phyloP scores from a whole-genome alignment of 2,888 invertebrate genomes.

The Oxytorus armatus region DNA sequence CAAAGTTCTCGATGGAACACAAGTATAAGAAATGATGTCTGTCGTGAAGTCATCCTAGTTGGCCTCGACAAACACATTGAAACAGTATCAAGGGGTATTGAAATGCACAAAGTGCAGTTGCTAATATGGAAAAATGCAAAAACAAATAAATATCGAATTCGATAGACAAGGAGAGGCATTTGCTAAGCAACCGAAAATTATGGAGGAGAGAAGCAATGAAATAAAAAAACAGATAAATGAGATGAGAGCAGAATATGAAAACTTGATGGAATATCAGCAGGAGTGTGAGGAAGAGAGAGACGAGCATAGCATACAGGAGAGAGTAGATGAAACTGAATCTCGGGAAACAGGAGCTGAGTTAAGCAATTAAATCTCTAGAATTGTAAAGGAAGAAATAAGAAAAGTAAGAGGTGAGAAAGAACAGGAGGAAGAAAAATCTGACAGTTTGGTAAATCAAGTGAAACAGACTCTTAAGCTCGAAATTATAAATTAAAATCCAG shows the following conservation, averaged over 20 bases:
- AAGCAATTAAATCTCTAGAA: not conserved
- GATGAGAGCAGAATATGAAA: not conserved
- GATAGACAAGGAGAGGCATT: not conserved
- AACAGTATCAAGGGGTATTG: not conserved
- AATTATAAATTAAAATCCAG: not conserved
- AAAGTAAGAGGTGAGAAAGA: not conserved
- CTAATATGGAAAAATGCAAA: not conserved
- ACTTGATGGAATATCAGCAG: not conserved
- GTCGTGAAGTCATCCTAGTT: no score
- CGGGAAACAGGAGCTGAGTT: not conserved
- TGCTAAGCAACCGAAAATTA: not conserved
- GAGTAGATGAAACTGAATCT: not conserved
- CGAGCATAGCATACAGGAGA: not conserved
- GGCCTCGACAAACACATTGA: no score
- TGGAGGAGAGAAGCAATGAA: not conserved
- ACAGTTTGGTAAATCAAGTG: not conserved
- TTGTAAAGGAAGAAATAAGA: not conserved
- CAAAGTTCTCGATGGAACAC: no score
- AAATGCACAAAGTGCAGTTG: not conserved
- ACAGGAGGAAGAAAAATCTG: not conserved
- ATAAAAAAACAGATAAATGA: not conserved
- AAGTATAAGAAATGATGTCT: no score
- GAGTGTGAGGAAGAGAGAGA: not conserved
- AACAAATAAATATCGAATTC: not conserved
- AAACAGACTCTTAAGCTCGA: not conserved